Evolutionary conservation across 2,888 invertebrate genomes (phyloP).

Genomic region (Heliconius ismenius): DNA sequence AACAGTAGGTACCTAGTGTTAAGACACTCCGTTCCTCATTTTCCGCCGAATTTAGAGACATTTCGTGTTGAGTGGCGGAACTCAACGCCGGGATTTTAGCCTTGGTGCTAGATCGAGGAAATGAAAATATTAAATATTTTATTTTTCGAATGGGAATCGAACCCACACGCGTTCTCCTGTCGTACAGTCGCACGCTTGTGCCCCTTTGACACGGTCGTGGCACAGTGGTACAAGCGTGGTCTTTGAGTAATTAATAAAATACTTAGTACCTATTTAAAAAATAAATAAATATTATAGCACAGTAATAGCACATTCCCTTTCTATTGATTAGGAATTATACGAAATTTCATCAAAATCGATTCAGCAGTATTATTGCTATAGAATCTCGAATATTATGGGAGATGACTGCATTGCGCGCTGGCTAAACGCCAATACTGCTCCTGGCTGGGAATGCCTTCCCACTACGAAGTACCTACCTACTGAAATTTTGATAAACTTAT

Average conservation of each 20-base stretch:
- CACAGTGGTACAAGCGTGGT: too few species aligned
- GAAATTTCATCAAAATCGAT: background rate
- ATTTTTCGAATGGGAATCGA: background rate
- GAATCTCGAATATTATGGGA: conserved; percentile 8
- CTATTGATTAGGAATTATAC: background rate
- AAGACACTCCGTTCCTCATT: too few species aligned
- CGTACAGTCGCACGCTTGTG: background rate
- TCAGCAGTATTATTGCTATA: background rate
- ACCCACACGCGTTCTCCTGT: background rate
- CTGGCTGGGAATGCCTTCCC: conserved; percentile 9
- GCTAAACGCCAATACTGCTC: conserved; percentile 27
- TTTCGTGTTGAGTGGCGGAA: background rate
- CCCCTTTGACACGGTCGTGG: background rate
- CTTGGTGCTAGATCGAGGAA: too few species aligned
- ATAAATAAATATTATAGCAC: background rate
- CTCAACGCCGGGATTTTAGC: background rate
- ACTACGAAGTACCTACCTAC: background rate
- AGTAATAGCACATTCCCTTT: background rate
- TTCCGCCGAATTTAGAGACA: too few species aligned
- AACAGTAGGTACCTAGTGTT: too few species aligned
- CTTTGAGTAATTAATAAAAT: too few species aligned
- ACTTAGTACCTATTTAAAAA: too few species aligned
- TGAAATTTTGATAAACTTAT: conserved; percentile 2
- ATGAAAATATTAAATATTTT: too few species aligned
- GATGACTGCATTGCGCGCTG: conserved; percentile 35